Evolutionary conservation across 2,888 invertebrate genomes (phyloP).

Genomic region (Timema cristinae): DNA sequence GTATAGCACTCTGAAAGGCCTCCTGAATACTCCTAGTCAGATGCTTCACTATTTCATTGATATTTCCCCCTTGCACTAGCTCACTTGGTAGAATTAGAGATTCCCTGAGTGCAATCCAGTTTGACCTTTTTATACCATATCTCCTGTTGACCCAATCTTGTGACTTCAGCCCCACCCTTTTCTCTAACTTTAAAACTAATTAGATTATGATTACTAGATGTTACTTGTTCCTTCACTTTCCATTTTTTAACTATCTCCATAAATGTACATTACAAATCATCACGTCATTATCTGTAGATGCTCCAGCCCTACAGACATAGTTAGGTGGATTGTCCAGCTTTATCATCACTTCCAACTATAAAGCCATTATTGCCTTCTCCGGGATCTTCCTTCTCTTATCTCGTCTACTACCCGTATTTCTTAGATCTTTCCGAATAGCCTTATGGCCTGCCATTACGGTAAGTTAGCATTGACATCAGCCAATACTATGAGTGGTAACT

Average conservation of each 20-base stretch:
- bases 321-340: background rate
- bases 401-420: too few relatives aligned
- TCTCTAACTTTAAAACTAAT: background rate
- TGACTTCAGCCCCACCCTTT: background rate
- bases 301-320: background rate
- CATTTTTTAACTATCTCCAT: background rate
- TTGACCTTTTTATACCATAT: background rate
- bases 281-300: background rate
- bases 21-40: background rate
- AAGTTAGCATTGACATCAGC: constrained; percentile 14
- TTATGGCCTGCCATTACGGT: background rate
- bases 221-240: background rate
- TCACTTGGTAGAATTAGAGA: background rate
- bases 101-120: background rate
- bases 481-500: too few relatives aligned
- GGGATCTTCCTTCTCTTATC: background rate
- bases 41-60: background rate
- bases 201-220: background rate
- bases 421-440: too few relatives aligned
- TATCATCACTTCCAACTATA: background rate
- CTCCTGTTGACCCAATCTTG: background rate
- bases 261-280: background rate
- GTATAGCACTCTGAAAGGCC: background rate
- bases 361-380: background rate
- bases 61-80: background rate